A percentile compares a stretch with the other conserved stretches of the same genome.
These are phyloP conservation scores for Dolomedes plantarius DNA, from an alignment of 2,888 invertebrate genomes.

Conservation along the genomic window DNA sequence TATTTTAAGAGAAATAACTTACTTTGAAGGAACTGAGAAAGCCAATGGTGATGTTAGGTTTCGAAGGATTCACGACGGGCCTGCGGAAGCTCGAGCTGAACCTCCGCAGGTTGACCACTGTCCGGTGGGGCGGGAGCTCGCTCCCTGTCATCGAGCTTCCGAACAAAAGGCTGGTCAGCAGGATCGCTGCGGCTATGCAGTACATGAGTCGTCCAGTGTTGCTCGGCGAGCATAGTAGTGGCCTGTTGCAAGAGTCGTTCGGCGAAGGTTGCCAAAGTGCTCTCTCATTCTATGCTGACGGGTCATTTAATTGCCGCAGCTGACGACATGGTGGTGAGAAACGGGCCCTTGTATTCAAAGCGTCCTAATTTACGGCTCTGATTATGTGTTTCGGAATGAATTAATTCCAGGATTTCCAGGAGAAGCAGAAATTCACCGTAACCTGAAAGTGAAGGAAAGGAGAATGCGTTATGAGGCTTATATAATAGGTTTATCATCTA, in stretches of 20 bases:
- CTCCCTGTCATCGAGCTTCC: neutral
- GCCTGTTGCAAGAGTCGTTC: neutral
- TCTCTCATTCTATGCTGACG: neutral
- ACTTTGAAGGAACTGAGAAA: conserved; percentile 58
- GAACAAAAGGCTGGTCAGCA: neutral
- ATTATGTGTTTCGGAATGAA: no score
- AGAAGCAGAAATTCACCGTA: no score
- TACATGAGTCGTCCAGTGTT: neutral
- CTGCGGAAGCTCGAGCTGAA: neutral
- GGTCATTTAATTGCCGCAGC: neutral
- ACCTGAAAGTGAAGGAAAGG: no score
- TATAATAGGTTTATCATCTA: no score
- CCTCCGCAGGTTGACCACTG: neutral
- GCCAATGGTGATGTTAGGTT: conserved; percentile 67
- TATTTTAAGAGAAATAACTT: no score
- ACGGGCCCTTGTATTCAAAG: neutral
- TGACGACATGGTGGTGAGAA: neutral
- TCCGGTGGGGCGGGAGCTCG: neutral
- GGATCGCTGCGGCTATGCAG: neutral
- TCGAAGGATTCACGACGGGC: neutral
- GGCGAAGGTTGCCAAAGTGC: neutral
- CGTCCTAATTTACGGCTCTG: neutral
- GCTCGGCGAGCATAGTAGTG: conserved; percentile 8
- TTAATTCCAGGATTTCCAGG: no score
- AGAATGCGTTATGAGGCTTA: no score